Evolutionary conservation across 2,113 vertebrate species (phyloP).

Genomic region (Stegostoma tigrinum): DNA sequence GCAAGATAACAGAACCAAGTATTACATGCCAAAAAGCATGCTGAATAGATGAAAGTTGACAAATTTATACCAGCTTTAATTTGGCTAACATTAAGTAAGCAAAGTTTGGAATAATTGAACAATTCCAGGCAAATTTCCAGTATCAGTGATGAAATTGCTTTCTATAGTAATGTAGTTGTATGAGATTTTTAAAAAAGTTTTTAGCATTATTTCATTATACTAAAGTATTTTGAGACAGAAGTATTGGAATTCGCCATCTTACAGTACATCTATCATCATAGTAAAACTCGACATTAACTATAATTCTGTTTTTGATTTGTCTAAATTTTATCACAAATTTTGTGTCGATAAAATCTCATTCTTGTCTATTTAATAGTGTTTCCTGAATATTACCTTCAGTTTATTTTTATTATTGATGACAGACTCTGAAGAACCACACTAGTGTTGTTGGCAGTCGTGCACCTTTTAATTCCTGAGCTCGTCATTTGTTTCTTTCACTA

Average conservation of each 20-base stretch:
- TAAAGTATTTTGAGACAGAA: not conserved
- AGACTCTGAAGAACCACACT: not conserved
- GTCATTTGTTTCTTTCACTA: not conserved
- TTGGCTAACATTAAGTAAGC: constrained; percentile 50
- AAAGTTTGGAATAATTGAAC: constrained; percentile 12
- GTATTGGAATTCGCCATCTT: not conserved
- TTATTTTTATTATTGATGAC: not conserved
- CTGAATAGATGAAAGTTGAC: constrained; percentile 48
- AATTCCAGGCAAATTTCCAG: not conserved
- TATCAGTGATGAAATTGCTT: not conserved
- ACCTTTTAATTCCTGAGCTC: not conserved
- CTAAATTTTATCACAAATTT: not conserved
- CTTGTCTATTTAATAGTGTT: not conserved
- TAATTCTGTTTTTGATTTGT: not conserved
- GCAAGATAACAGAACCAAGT: constrained; percentile 54
- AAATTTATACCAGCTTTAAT: constrained; percentile 50
- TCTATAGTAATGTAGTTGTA: not conserved
- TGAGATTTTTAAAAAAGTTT: not conserved
- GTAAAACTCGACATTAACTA: not conserved
- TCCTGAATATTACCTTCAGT: not conserved
- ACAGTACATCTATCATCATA: not conserved
- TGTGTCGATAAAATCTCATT: not conserved
- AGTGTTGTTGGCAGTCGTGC: not conserved
- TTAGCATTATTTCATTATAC: not conserved
- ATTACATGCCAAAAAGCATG: constrained; percentile 51